A percentile compares a stretch with the other conserved stretches of the same genome.
phyloP scores from a whole-genome alignment of 2,797 vertebrate genomes.

The Sebastes ruberrimus region DNA sequence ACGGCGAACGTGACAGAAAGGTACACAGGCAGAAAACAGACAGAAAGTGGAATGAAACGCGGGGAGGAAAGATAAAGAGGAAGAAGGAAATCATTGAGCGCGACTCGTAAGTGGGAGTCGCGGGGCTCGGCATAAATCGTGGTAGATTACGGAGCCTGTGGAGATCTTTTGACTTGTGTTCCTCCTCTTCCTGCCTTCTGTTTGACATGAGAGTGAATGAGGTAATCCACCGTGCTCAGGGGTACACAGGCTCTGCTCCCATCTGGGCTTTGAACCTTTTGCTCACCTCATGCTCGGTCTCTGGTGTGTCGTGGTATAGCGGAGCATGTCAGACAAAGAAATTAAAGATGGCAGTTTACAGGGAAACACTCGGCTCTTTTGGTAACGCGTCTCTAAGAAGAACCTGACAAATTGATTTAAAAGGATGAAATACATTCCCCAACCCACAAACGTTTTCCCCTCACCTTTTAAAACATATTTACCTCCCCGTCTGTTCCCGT shows the following conservation, averaged over 20 bases:
- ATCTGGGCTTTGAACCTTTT: constrained; percentile 81
- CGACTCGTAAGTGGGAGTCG: constrained; percentile 60
- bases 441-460: constrained; percentile 64
- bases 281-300: constrained; percentile 75
- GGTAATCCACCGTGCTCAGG: constrained; percentile 73
- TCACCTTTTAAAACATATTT: constrained; percentile 80
- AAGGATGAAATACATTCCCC: constrained; percentile 70
- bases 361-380: constrained; percentile 76
- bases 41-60: constrained; percentile 58
- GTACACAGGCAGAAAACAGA: constrained; percentile 58
- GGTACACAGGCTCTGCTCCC: constrained; percentile 72
- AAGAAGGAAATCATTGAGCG: constrained; percentile 64
- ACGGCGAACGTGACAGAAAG: constrained; percentile 56
- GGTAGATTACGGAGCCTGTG: constrained; percentile 74
- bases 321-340: constrained; percentile 79
- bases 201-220: constrained; percentile 78
- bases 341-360: constrained; percentile 84
- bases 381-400: constrained; percentile 61
- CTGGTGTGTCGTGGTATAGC: constrained; percentile 68
- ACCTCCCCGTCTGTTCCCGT: constrained; percentile 67
- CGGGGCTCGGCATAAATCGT: constrained; percentile 67
- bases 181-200: constrained; percentile 72
- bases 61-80: constrained; percentile 68
- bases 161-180: constrained; percentile 78
- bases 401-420: constrained; percentile 81